Percentiles rank a stretch among this genome's conserved stretches.
phyloP scores from a whole-genome alignment of 1,140 invertebrate species.

The Campodea augens region DNA sequence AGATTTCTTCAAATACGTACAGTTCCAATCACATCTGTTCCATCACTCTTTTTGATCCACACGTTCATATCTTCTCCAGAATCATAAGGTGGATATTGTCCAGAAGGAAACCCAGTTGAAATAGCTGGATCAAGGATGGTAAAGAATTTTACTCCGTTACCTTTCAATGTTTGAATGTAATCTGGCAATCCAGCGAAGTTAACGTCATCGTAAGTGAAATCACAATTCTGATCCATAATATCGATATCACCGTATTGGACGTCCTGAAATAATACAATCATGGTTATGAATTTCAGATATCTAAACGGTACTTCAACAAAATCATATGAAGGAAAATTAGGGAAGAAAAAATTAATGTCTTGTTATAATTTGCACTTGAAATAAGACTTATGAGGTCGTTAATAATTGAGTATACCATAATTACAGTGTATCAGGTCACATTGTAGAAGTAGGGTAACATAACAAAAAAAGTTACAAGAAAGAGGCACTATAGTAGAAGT shows the following conservation, averaged over 20 bases:
- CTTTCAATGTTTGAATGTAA: conserved; percentile 23
- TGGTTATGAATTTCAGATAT: too few species aligned
- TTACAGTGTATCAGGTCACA: too few species aligned
- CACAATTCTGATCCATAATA: conserved; percentile 22
- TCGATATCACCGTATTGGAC: conserved; percentile 28
- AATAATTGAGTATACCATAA: too few species aligned
- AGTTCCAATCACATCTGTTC: conserved; percentile 10
- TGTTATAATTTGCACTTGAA: too few species aligned
- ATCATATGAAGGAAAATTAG: too few species aligned
- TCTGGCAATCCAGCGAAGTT: conserved; percentile 24
- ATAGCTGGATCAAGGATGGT: conserved; percentile 23
- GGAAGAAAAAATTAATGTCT: too few species aligned
- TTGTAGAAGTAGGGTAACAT: too few species aligned
- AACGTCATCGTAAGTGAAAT: conserved; percentile 28
- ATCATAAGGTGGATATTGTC: conserved; percentile 20
- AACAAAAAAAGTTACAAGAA: too few species aligned
- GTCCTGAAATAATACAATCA: conserved; percentile 20
- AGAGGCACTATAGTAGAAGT: too few species aligned
- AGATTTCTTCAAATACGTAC: too few species aligned
- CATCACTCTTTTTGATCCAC: conserved; percentile 22
- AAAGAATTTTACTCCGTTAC: conserved; percentile 13
- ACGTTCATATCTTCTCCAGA: conserved; percentile 21
- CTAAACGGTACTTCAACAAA: too few species aligned
- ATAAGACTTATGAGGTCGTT: too few species aligned
- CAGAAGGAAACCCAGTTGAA: conserved; percentile 13